These are phyloP conservation scores for Mastomys natalensis DNA, from an alignment of 2,113 vertebrate species.

Conservation along the genomic window DNA sequence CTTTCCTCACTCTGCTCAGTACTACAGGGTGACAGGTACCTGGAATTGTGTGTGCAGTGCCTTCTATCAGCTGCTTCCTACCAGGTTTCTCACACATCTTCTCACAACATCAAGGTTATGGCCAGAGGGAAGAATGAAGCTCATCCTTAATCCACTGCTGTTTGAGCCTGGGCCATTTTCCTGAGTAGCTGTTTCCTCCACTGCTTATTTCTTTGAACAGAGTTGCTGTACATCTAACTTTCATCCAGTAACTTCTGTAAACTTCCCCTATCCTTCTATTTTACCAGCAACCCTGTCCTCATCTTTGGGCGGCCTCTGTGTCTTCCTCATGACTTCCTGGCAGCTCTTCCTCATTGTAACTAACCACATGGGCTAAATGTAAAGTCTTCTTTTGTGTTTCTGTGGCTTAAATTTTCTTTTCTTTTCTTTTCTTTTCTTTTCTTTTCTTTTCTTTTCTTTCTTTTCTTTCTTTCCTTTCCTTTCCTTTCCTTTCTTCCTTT, in stretches of 20 bases:
- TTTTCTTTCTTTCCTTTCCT: too few species aligned
- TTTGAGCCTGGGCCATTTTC: background rate
- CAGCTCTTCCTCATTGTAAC: background rate
- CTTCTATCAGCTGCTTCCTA: background rate
- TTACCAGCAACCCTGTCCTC: background rate
- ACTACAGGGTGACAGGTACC: background rate
- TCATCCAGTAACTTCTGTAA: background rate
- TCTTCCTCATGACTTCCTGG: background rate
- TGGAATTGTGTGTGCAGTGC: background rate
- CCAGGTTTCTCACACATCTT: background rate
- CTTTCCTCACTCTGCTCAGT: background rate
- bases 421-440: too few species aligned
- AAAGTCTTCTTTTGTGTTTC: background rate
- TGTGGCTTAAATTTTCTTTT: conserved; percentile 11
- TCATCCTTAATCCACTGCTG: background rate
- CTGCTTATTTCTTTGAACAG: background rate
- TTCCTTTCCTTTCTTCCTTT: too few species aligned
- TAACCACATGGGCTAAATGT: background rate
- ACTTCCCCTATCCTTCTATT: background rate
- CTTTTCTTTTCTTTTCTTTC: too few species aligned
- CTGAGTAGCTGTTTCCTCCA: background rate
- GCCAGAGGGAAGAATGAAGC: background rate
- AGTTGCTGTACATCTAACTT: background rate
- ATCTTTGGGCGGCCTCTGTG: background rate
- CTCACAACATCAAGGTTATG: background rate